Base-by-base conservation (phyloP, 2,888 invertebrate genomes). In the Stenolophus ochropezus region DNA sequence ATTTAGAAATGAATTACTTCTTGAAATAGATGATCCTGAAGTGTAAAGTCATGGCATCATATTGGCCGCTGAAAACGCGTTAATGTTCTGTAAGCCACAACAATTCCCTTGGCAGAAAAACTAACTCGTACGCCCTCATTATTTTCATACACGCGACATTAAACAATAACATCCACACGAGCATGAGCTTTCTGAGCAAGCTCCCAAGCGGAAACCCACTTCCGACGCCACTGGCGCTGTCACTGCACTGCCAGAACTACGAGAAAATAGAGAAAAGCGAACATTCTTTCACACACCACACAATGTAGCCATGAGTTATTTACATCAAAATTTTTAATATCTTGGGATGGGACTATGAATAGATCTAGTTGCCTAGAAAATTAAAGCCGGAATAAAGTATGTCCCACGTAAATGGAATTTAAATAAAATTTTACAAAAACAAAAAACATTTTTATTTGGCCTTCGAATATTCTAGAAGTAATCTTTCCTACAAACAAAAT, bases 141-240 rank as follows among this genome's bases (percentile, higher is more conserved):
- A 69, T 69, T 69, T 69, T 69, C 65, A 27, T 33, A 69, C 65
- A 69, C 65, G 65, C 65, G 65, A 69, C 65, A 69, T 69, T 69
- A 69, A 69, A 69, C 65, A 69, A 69, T 69, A 69, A 69, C 65
- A 69, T 69, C 18, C 65, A 69, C 65, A 69, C 33, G 65, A 69
- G 33, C 27, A 69, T 69, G 27, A 69, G 33, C 65, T 33, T 69
- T 69, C 65, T 65, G 65, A 27, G 65, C 65, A 18, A 14, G 6
- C 65, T 69, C 33, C 65, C 65, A 69, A 69, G 65, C 65, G 65
- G 65, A 69, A 69, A 33, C 65, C 65, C 65, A 69, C 65, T 69
- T 69, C 65, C 33, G 65, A 18, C 65, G 65, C 27, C 42, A 69
- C 65, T 69, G 33, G 33, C 65, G 33, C 65, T 27, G 20, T n/a